These are phyloP conservation scores for Guaruba guarouba DNA, from an alignment of 2,113 vertebrate genomes.

Conservation along the genomic window DNA sequence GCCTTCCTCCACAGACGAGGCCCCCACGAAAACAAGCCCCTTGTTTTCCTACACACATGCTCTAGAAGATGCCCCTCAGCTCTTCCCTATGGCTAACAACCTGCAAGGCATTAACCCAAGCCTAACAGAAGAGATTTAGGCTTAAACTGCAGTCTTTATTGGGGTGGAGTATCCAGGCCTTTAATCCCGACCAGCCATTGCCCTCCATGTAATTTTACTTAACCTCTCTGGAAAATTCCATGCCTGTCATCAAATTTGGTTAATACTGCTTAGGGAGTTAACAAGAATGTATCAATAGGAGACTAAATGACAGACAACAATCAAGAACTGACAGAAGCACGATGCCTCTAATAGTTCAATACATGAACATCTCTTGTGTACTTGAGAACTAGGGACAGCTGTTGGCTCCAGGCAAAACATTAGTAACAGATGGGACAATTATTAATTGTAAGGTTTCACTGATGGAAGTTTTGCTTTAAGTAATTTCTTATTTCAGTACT, in stretches of 20 bases:
- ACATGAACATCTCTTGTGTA: background rate
- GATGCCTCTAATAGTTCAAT: background rate
- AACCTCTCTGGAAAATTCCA: background rate
- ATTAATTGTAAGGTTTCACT: background rate
- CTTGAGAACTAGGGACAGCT: background rate
- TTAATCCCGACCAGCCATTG: background rate
- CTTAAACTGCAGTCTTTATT: background rate
- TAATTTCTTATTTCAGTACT: background rate
- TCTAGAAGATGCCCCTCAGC: background rate
- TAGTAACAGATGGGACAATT: slow-evolving; percentile 32
- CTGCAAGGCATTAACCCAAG: background rate
- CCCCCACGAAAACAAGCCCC: background rate
- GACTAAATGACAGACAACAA: background rate
- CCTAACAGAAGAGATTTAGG: background rate
- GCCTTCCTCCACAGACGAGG: background rate
- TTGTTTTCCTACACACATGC: fast-evolving
- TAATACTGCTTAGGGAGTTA: background rate
- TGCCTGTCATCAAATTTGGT: background rate
- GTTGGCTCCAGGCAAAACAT: slow-evolving; percentile 29
- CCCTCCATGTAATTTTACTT: background rate
- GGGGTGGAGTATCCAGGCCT: background rate
- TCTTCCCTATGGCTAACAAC: background rate
- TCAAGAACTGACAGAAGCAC: background rate
- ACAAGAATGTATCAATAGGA: background rate
- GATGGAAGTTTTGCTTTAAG: background rate